A percentile compares a stretch with the other conserved stretches of the same genome.
phyloP scores from a whole-genome alignment of 2,888 invertebrate genomes.

The Catocala nupta region DNA sequence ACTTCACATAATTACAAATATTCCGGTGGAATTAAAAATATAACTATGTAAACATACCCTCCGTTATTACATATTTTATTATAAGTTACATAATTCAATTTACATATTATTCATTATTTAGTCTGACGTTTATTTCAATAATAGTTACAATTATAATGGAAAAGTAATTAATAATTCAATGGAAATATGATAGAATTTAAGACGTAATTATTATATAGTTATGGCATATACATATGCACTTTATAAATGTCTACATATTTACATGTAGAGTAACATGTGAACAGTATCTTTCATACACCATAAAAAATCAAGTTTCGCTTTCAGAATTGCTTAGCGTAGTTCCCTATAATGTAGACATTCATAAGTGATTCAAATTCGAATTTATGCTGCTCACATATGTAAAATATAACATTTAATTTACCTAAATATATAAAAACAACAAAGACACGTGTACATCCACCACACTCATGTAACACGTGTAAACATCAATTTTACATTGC shows the following conservation, averaged over 20 bases:
- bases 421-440: conserved; percentile 52
- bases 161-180: conserved; percentile 23
- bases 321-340: too few relatives aligned
- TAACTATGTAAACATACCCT: conserved; percentile 47
- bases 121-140: conserved; percentile 31
- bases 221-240: conserved; percentile 28
- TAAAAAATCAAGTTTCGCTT: too few relatives aligned
- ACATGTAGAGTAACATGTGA: not conserved
- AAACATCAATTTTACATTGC: conserved; percentile 23
- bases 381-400: conserved; percentile 41
- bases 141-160: conserved; percentile 18
- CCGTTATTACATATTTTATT: conserved; percentile 45
- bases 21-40: conserved; percentile 55
- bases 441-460: conserved; percentile 31
- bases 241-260: conserved; percentile 45
- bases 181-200: conserved; percentile 9
- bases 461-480: conserved; percentile 24
- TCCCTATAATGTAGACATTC: conserved; percentile 40
- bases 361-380: conserved; percentile 32
- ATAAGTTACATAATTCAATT: conserved; percentile 45
- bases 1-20: conserved; percentile 45
- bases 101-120: conserved; percentile 20
- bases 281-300: too few relatives aligned
- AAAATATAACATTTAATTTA: conserved; percentile 54
- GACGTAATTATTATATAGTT: conserved; percentile 28